Evolutionary conservation across 2,797 vertebrate genomes (phyloP), one percentile per base, ranked within the genome.

Genomic region (Leptatherina wallacei): DNA sequence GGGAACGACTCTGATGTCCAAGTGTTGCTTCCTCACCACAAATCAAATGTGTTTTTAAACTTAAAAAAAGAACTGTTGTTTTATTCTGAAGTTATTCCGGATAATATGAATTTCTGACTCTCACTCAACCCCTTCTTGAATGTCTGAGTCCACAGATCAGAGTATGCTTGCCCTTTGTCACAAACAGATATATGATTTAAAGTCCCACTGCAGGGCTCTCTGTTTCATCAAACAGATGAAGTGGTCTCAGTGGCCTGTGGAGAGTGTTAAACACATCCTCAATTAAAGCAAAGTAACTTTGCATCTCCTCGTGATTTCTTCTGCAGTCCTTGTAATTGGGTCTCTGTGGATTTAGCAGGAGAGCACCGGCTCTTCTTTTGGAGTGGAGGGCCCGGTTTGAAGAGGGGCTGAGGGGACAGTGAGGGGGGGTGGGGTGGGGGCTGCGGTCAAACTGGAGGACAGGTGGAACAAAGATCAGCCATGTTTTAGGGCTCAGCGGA

Each of bases 251-350:
- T 86, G 86, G 88, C 91, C 85, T 65, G 83, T 83, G 86, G 90
- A 92, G 75, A 89, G 83, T 69, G 85, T 91, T 87, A 88, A 92
- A 93, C 85, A 91, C 81, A 82, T 88, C 85, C 88, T 92, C 90
- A 92, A 92, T 93, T 92, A 93, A 92, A 92, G 84, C 83, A 80
- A 82, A 88, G 86, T 70, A 83, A 90, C 91, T 92, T 79, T 89
- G 89, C 91, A 88, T 94, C 87, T 89, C 57, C 66, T 81, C 63
- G 33, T 71, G 77, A 83, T 89, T 81, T 68, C 70, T 85, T 71
- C 82, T 79, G 77, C 87, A 75, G 83, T 90, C 84, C 75, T 82
- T 80, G 88, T 95, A 94, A 94, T 94, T 94, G 91, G 92, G 89
- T 94, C 94, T 92, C 89, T 0, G 81, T 84, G 94, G 93, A 93